Evolutionary conservation across 2,797 vertebrate species (phyloP).

Genomic region (Sebastes goodei): DNA sequence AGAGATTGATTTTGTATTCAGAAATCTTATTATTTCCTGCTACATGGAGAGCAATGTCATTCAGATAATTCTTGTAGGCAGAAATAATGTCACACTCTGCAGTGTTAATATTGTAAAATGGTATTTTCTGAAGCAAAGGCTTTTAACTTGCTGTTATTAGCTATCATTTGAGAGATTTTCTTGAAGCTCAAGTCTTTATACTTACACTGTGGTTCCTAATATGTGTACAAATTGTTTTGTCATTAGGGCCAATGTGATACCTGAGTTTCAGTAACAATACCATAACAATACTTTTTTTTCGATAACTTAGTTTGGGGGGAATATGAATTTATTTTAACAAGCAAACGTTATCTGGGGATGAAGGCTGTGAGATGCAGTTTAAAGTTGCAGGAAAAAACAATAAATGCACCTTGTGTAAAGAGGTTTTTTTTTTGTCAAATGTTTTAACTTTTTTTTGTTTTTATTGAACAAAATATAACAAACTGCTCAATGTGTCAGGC

Average conservation of each 20-base stretch:
- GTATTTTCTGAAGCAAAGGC: background rate
- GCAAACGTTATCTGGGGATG: background rate
- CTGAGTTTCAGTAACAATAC: background rate
- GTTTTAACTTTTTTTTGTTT: too few relatives aligned
- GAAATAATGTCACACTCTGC: slow-evolving; percentile 2
- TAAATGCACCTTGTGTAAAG: background rate
- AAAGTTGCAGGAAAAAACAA: background rate
- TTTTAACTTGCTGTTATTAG: background rate
- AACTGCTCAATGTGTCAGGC: background rate
- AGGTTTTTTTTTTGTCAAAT: background rate
- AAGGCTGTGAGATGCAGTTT: background rate
- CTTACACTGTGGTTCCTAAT: background rate
- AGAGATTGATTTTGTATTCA: slow-evolving; percentile 3
- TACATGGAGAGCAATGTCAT: background rate
- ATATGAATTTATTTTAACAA: background rate
- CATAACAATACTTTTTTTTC: background rate
- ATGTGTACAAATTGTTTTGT: background rate
- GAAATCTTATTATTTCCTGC: background rate
- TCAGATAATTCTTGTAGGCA: background rate
- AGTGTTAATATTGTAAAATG: background rate
- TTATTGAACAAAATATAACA: background rate
- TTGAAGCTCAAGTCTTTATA: background rate
- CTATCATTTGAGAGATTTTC: background rate
- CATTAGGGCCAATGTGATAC: background rate
- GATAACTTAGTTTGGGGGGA: background rate